These are phyloP conservation scores for Camponotus floridanus DNA, from an alignment of 1,140 invertebrate species.

Conservation along the genomic window DNA sequence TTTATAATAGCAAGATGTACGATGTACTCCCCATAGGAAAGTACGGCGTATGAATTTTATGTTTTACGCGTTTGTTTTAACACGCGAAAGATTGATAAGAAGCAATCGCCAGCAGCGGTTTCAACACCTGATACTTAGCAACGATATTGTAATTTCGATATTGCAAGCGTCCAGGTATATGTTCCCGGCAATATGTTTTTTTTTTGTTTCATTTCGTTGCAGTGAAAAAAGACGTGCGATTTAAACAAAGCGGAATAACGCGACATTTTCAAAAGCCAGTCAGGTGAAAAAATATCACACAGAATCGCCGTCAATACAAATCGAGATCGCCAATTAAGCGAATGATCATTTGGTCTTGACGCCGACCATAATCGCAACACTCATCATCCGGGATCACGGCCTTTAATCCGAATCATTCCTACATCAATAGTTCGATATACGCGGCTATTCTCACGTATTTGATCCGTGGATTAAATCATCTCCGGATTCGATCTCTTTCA, in stretches of 20 bases:
- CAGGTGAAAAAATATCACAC: constrained; percentile 14
- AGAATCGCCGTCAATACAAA: constrained; percentile 8
- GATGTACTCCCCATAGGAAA: constrained; percentile 12
- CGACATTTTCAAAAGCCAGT: background rate
- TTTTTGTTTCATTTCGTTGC: background rate
- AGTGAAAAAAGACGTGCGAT: background rate
- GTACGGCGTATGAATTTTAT: constrained; percentile 25
- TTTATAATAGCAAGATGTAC: constrained; percentile 24
- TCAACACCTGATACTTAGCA: constrained; percentile 19
- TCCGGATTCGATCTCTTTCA: constrained; percentile 10
- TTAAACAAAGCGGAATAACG: background rate
- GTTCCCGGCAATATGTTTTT: background rate
- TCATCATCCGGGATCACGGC: constrained; percentile 50
- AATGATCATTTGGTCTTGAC: constrained; percentile 25
- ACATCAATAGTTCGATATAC: constrained; percentile 34
- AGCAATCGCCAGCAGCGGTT: background rate
- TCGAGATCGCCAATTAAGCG: constrained; percentile 37
- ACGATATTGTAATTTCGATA: constrained; percentile 8
- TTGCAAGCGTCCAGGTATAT: background rate
- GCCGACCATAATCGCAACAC: constrained; percentile 26
- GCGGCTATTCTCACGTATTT: constrained; percentile 22
- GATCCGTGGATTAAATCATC: background rate
- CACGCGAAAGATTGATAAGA: background rate
- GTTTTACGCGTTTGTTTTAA: background rate
- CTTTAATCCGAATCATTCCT: constrained; percentile 47